Base-by-base conservation (phyloP, 2,888 invertebrate species). In the Drosophila emarginata region DNA sequence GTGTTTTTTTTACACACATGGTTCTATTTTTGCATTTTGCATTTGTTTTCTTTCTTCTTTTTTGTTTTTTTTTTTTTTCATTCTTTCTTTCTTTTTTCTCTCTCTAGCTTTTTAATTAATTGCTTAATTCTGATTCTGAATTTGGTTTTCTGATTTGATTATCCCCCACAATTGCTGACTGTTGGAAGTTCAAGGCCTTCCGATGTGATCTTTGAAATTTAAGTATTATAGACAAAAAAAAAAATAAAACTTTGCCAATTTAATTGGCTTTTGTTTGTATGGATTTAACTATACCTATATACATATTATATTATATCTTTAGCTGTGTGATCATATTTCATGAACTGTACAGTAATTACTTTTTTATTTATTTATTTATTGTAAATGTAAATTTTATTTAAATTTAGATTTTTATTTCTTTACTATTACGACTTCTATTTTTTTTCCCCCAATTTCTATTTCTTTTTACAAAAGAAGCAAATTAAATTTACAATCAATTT, bases 71-170 rank as follows among this genome's bases (percentile, higher is more conserved):
- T 45, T 7, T 36, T 36, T 61, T 61, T 59, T 23, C 62, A 50
- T 54, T 32, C 39, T 26, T 57, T 32, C 11, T 11, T 32, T 32
- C 7, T 32, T 32, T 32, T 32, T 32, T 32, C 9, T 32, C 32
- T 32, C 15, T 76, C 77, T 73, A 74, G 76, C 73, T 82, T 82
- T 81, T 82, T 82, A 82, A 82, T 82, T 82, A 86, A 82, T 86
- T 82, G 86, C 58, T 40, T 59, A 26, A 32, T 36, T 50, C 51
- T 36, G 50, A 23, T 50, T 51, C 15, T 57, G 21, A 15, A 36
- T n/a, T 60, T 18, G n/a, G 32, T 18, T 26, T 60, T 51, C 32
- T 78, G 74, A 80, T 77, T 80, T 71, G 62, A 84, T 81, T 81
- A 81, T 69, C 36, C 58, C 53, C 45, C 65, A 64, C 62, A 76